These are phyloP conservation scores for Drosophila mauritiana DNA, from an alignment of 1,140 invertebrate species.

Conservation along the genomic window DNA sequence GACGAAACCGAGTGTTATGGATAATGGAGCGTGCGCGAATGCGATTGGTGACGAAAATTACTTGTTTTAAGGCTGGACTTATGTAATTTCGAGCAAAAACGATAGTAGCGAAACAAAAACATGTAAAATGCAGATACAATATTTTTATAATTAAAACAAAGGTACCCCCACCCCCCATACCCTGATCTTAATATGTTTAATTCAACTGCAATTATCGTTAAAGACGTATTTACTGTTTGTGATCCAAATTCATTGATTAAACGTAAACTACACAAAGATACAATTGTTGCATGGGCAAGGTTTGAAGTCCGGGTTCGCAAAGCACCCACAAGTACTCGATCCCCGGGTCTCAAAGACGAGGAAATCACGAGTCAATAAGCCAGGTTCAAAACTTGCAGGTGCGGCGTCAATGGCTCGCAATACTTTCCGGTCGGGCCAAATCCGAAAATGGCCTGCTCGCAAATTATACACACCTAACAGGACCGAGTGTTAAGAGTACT, in stretches of 20 bases:
- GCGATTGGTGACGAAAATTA: conserved; percentile 66
- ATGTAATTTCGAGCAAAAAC: conserved; percentile 68
- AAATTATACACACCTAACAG: conserved; percentile 3
- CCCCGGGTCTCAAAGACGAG: conserved; percentile 22
- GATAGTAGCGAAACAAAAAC: conserved; percentile 52
- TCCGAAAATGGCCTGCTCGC: conserved; percentile 7
- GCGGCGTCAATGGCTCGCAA: conserved; percentile 5
- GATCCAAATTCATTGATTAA: conserved; percentile 62
- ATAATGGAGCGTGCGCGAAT: conserved; percentile 69
- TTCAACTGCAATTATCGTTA: conserved; percentile 73
- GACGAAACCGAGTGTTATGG: conserved; percentile 67
- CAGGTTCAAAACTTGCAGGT: conserved; percentile 31
- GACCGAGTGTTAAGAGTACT: conserved; percentile 21
- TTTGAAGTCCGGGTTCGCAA: conserved; percentile 45
- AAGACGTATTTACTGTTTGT: conserved; percentile 80
- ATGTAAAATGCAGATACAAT: conserved; percentile 59
- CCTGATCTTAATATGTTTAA: conserved; percentile 74
- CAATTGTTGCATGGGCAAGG: conserved; percentile 65
- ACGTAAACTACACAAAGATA: conserved; percentile 46
- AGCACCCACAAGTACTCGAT: conserved; percentile 21
- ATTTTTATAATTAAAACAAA: conserved; percentile 55
- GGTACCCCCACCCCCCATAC: conserved; percentile 14
- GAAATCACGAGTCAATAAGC: conserved; percentile 7
- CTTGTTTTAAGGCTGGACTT: conserved; percentile 77
- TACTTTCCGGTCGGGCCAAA: conserved; percentile 2